Evolutionary conservation across 2,888 invertebrate species (phyloP).

Genomic region (Meiosimyza decipiens): DNA sequence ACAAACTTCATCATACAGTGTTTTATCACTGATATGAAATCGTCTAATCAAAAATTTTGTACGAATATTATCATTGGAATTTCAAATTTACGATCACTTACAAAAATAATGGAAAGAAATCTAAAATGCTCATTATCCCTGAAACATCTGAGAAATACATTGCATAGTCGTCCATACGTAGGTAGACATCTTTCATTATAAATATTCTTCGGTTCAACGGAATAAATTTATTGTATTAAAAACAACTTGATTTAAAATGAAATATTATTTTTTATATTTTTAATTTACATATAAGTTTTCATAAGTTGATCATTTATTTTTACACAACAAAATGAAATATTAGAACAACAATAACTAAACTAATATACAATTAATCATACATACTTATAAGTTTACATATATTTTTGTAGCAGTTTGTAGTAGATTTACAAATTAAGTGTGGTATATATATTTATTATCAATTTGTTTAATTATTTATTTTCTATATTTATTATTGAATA

Average conservation of each 20-base stretch:
- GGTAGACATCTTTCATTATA: too few relatives aligned
- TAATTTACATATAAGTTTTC: constrained; percentile 45
- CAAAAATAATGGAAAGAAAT: neutral
- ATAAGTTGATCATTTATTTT: constrained; percentile 38
- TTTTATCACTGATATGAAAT: too few relatives aligned
- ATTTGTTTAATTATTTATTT: constrained; percentile 1
- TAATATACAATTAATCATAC: constrained; percentile 36
- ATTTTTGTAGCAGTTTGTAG: constrained; percentile 11
- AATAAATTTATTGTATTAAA: too few relatives aligned
- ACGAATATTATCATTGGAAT: too few relatives aligned
- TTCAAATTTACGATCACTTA: too few relatives aligned
- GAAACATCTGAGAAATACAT: too few relatives aligned
- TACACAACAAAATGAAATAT: constrained; percentile 39
- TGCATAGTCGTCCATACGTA: too few relatives aligned
- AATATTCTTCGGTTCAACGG: too few relatives aligned
- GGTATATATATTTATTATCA: constrained; percentile 1
- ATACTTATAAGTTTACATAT: neutral
- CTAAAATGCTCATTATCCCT: too few relatives aligned
- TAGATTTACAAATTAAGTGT: constrained; percentile 34
- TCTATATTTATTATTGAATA: constrained; percentile 10
- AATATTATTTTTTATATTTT: constrained; percentile 39
- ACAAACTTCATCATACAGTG: too few relatives aligned
- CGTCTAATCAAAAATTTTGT: too few relatives aligned
- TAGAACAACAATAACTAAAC: constrained; percentile 50
- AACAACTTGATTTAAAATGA: too few relatives aligned